These are phyloP conservation scores for Virgularia gustaviana DNA, from an alignment of 92 coral and sea anemone species.

Conservation along the genomic window DNA sequence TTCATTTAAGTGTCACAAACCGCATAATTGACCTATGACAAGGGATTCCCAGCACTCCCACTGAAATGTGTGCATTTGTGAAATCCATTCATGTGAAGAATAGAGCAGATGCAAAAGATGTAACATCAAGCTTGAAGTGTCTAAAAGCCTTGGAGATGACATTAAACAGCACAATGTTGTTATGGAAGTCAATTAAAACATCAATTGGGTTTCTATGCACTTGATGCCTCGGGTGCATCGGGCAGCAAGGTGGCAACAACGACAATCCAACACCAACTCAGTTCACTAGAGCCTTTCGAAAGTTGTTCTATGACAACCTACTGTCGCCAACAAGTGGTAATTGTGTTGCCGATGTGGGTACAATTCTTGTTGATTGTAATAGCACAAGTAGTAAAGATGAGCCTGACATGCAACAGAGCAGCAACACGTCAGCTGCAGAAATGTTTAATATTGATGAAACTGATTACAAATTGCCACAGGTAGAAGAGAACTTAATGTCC, in stretches of 20 bases:
- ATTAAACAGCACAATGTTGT: not conserved
- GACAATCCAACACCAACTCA: not conserved
- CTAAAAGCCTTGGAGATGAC: not conserved
- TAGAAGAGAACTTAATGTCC: not conserved
- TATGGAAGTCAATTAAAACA: not conserved
- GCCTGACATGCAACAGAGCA: not conserved
- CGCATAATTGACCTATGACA: not conserved
- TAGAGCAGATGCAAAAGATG: not conserved
- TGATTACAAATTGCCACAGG: not conserved
- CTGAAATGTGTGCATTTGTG: no score
- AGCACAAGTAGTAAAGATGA: not conserved
- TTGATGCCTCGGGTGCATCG: not conserved
- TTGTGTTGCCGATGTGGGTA: not conserved
- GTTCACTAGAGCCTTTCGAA: not conserved
- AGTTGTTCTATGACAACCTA: not conserved
- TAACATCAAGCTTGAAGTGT: not conserved
- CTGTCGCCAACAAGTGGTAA: not conserved
- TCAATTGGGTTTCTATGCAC: not conserved
- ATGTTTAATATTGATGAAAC: not conserved
- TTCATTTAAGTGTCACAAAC: not conserved
- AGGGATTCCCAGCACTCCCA: not conserved
- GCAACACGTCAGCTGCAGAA: not conserved
- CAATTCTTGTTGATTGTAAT: not conserved
- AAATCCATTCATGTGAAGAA: no score
- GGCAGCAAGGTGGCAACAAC: not conserved